phyloP scores from a whole-genome alignment of 2,888 invertebrate species.

The Augochlorella aurata region DNA sequence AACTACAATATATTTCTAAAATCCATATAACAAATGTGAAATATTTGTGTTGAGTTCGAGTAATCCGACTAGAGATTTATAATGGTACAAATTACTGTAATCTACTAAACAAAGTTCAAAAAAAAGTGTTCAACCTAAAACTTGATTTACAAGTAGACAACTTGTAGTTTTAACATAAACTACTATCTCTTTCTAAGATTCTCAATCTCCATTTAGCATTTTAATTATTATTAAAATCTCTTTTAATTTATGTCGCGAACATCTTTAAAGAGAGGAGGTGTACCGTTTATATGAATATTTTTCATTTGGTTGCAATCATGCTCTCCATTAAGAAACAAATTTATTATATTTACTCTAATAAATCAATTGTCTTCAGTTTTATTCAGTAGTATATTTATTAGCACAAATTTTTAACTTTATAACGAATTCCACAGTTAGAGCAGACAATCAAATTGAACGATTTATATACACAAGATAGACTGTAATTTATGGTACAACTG shows the following conservation, averaged over 20 bases:
- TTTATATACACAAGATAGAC: neutral
- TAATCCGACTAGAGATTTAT: constrained; percentile 52
- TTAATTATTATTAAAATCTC: constrained; percentile 29
- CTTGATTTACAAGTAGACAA: constrained; percentile 52
- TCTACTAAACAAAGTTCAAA: constrained; percentile 59
- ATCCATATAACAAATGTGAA: constrained; percentile 28
- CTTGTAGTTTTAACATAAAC: constrained; percentile 36
- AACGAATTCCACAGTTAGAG: constrained; percentile 17
- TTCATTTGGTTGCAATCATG: neutral
- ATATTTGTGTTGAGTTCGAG: constrained; percentile 40
- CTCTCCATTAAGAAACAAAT: neutral
- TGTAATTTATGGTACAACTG: neutral
- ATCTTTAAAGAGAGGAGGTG: constrained; percentile 20
- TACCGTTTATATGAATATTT: neutral
- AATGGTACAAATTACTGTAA: constrained; percentile 67
- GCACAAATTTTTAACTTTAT: constrained; percentile 20
- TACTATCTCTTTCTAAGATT: constrained; percentile 25
- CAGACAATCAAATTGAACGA: constrained; percentile 34
- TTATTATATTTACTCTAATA: constrained; percentile 20
- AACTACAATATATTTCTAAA: constrained; percentile 37
- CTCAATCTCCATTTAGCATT: constrained; percentile 26
- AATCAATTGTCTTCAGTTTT: constrained; percentile 9
- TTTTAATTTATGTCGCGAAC: constrained; percentile 24
- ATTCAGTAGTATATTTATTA: constrained; percentile 16
- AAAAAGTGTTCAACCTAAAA: constrained; percentile 57